Evolutionary conservation across 1,140 invertebrate species (phyloP), one percentile per base, ranked within the genome.

Genomic region (Mylabris phalerata): DNA sequence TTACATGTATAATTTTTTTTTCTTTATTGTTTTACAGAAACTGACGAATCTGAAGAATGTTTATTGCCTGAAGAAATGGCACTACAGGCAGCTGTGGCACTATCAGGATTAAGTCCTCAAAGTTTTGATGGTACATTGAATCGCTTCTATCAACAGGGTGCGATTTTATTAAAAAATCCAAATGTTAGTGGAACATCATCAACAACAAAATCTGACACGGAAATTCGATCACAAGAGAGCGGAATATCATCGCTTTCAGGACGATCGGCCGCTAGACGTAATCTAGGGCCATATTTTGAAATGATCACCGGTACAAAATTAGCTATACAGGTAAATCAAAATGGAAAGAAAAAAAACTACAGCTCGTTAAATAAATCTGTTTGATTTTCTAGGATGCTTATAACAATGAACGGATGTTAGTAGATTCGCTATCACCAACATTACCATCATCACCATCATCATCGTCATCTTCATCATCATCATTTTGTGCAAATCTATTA

Each of bases 181-280:
- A 24, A 44, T 9, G 43, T 43, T 32, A 1, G 1, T 19, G 19
- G 19, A 41, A 7, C 41, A 42, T 42, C 43, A 32, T 7, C 27
- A 32, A 7, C 7, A 32, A 4, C 32, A 32, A 32, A 19, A 19
- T 1, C 19, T 3, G 32, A 7, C 1, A 32, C 2, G 1, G 32
- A 32, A 32, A 32, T 32, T 5, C 4, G 4, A 50, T 38, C 62
- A 60, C 6, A 45, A 38, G 63, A 61, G 54, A 62, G 59, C 26
- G 65, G 62, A n/a, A 62, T 64, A 11, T 61, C 62, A 1, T 66
- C 64, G 13, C 55, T 64, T 45, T 61, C 59, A 3, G 48, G 32
- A 4, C 32, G 32, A 32, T 32, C 32, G 7, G 19, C 19, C 1
- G 19, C 19, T 19, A 32, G 32, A 43, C 4, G 50, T 10, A 42